Evolutionary conservation across 2,888 invertebrate genomes (phyloP).

Genomic region (Drosophila nr. perissopoda): DNA sequence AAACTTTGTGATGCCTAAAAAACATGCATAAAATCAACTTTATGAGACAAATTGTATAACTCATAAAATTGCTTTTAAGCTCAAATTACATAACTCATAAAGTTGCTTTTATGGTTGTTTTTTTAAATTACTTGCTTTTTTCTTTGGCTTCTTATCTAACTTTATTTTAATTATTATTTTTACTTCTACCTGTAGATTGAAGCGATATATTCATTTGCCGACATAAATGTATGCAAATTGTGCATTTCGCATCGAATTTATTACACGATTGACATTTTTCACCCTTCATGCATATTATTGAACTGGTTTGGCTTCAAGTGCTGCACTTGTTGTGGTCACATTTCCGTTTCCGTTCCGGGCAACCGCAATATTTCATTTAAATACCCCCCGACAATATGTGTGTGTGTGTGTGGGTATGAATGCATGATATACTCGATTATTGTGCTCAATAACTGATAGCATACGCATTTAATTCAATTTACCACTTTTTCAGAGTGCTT

Average conservation of each 20-base stretch:
- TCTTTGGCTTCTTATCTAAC: neutral
- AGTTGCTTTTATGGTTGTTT: neutral
- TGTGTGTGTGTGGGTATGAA: neutral
- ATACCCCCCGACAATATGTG: conserved; percentile 18
- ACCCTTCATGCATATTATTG: conserved; percentile 15
- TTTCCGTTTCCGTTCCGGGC: conserved; percentile 66
- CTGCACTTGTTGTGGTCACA: conserved; percentile 48
- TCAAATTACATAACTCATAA: too few species aligned
- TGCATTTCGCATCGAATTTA: conserved; percentile 32
- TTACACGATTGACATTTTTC: conserved; percentile 18
- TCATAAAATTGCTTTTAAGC: too few species aligned
- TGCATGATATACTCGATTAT: conserved; percentile 32
- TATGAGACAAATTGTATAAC: neutral
- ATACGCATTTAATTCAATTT: conserved; percentile 69
- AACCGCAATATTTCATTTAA: conserved; percentile 43
- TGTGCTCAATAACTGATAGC: conserved; percentile 51
- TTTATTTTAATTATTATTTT: conserved; percentile 1
- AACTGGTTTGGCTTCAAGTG: conserved; percentile 37
- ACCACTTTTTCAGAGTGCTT: conserved; percentile 18
- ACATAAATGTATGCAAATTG: conserved; percentile 49
- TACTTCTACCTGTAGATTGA: neutral
- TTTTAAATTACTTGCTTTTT: neutral
- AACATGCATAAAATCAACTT: neutral
- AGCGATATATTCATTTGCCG: conserved; percentile 30
- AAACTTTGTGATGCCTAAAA: neutral